A percentile compares a stretch with the other conserved stretches of the same genome.
Conservation (phyloP, 2,888 invertebrate species). For the Drosophila niveifrons region DNA sequence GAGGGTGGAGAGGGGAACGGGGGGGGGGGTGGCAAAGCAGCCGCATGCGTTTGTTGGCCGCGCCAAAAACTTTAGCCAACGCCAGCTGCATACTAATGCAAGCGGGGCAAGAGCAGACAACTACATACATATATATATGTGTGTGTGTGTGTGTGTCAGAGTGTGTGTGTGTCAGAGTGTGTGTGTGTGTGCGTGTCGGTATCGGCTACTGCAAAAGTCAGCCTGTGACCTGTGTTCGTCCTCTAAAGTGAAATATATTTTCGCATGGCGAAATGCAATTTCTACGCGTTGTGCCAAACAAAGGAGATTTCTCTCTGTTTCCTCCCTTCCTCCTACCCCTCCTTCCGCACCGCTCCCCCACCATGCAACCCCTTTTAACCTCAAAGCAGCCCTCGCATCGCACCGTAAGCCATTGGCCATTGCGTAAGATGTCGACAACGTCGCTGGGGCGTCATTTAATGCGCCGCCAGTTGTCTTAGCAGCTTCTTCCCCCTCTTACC, state of each 20-base stretch:
- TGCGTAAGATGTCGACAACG: constrained; percentile 73
- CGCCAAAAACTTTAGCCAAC: constrained; percentile 75
- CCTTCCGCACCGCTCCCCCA: background rate
- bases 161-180: constrained; percentile 32
- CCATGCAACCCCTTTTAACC: background rate
- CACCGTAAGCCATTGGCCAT: constrained; percentile 61
- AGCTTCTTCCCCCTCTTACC: constrained; percentile 10
- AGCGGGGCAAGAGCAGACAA: background rate
- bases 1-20: too few species aligned
- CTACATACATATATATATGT: constrained; percentile 29
- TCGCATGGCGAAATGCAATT: constrained; percentile 75
- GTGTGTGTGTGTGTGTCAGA: constrained; percentile 22
- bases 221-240: constrained; percentile 84
- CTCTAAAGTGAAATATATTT: constrained; percentile 84
- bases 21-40: constrained; percentile 17
- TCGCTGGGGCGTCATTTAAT: constrained; percentile 84
- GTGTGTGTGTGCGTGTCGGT: constrained; percentile 38
- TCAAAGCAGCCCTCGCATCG: constrained; percentile 21
- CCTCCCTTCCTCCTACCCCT: background rate
- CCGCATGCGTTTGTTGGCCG: constrained; percentile 76
- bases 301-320: constrained; percentile 20
- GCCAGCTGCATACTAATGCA: constrained; percentile 75
- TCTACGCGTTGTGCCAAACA: constrained; percentile 67
- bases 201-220: constrained; percentile 72
- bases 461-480: constrained; percentile 79